Conservation (phyloP, 30 jellyfish, hydroid and myxozoan species). For the Rhopilema esculentum region DNA sequence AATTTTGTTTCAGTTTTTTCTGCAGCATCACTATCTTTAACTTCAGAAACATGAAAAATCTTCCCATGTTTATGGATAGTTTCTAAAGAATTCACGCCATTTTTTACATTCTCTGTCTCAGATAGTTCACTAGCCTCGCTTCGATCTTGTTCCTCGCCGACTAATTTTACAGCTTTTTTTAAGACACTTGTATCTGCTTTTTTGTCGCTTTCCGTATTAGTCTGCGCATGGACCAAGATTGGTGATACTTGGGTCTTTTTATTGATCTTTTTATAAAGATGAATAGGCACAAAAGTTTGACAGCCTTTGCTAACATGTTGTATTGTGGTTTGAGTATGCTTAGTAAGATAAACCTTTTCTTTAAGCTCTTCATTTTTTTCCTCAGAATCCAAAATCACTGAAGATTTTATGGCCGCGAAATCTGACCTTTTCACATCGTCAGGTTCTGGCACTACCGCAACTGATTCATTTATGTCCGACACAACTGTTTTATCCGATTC, state of each 20-base stretch:
- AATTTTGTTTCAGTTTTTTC: background rate
- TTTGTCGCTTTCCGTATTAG: conserved; percentile 23
- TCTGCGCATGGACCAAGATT: conserved; percentile 31
- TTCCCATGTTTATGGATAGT: background rate
- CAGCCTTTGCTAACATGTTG: conserved; percentile 32
- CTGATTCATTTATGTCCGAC: background rate
- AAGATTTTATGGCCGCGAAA: background rate
- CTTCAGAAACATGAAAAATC: background rate
- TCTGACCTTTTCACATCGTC: background rate
- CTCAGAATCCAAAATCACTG: background rate
- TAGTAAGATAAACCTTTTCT: background rate
- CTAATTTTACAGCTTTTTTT: background rate
- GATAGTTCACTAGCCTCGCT: background rate
- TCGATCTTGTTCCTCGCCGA: background rate
- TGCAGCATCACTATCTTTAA: background rate
- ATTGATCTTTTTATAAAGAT: conserved; percentile 43
- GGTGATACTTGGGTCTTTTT: conserved; percentile 61
- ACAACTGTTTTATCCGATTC: background rate
- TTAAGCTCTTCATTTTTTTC: background rate
- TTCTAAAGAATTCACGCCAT: background rate
- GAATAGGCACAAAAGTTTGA: conserved; percentile 63
- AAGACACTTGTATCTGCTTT: background rate
- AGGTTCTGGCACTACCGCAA: background rate
- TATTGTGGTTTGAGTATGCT: conserved; percentile 17
- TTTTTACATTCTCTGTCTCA: background rate